Conservation (phyloP, 2,797 vertebrate genomes). For the Chaunax sp. region DNA sequence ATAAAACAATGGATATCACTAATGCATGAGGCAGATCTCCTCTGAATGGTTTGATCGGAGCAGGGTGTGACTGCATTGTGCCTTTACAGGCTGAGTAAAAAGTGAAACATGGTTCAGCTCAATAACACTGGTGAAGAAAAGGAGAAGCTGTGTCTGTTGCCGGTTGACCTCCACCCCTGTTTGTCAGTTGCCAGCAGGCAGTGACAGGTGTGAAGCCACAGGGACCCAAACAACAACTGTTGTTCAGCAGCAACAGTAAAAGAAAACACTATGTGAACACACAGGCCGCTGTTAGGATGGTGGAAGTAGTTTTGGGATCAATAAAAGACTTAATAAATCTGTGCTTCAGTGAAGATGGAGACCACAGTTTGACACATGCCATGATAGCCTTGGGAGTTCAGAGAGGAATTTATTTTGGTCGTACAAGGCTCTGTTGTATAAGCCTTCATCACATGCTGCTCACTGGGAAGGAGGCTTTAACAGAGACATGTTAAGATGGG, state of each 20-base stretch:
- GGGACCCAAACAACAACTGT: constrained; percentile 58
- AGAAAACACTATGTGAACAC: constrained; percentile 30
- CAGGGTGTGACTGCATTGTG: too few species aligned
- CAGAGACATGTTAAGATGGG: constrained; percentile 17
- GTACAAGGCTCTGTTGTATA: constrained; percentile 63
- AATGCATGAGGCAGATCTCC: too few species aligned
- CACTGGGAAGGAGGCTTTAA: not conserved
- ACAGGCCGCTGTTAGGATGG: constrained; percentile 15
- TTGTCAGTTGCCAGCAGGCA: constrained; percentile 23
- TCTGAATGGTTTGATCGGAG: too few species aligned
- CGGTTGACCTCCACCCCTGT: not conserved
- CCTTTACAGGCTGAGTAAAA: too few species aligned
- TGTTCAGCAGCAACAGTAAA: constrained; percentile 24
- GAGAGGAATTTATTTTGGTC: constrained; percentile 52
- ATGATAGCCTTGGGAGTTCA: constrained; percentile 38
- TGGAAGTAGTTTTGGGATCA: not conserved
- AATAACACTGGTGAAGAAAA: too few species aligned
- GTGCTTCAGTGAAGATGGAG: constrained; percentile 1
- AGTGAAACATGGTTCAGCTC: too few species aligned
- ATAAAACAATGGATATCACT: too few species aligned
- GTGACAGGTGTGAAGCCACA: constrained; percentile 59
- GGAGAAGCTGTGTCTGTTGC: too few species aligned
- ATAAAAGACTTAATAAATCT: constrained; percentile 5
- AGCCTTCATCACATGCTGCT: constrained; percentile 68
- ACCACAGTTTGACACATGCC: constrained; percentile 28